These are phyloP conservation scores for Gerosis bhagava DNA, from an alignment of 2,888 invertebrate genomes.

Conservation along the genomic window DNA sequence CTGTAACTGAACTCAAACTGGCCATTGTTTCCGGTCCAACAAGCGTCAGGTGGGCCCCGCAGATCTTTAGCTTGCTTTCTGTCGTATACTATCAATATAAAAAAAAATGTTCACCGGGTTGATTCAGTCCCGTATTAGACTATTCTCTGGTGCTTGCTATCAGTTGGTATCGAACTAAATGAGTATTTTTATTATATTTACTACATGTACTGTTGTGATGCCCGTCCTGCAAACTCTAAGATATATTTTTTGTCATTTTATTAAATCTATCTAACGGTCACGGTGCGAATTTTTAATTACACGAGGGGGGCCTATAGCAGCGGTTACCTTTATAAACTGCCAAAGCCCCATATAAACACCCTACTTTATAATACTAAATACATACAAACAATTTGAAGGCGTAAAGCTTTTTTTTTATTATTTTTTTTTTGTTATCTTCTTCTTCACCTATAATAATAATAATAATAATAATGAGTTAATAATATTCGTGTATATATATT, in stretches of 20 bases:
- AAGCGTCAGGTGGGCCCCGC: too few species aligned
- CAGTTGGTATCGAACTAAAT: too few species aligned
- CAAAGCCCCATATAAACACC: constrained; percentile 57
- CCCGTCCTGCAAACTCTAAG: constrained; percentile 53
- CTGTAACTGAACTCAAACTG: too few species aligned
- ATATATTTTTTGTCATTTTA: constrained; percentile 56
- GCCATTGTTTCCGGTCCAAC: too few species aligned
- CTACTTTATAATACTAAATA: constrained; percentile 71
- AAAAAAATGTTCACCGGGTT: too few species aligned
- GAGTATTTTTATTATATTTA: too few species aligned
- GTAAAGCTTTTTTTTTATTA: constrained; percentile 74
- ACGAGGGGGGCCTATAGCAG: constrained; percentile 54
- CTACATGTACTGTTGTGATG: too few species aligned
- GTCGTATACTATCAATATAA: too few species aligned
- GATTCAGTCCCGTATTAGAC: too few species aligned
- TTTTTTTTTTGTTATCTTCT: constrained; percentile 53
- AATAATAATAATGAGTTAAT: constrained; percentile 73
- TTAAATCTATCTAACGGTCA: constrained; percentile 72
- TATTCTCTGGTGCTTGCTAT: too few species aligned
- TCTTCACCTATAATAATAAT: constrained; percentile 67
- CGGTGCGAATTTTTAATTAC: constrained; percentile 68
- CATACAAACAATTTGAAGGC: constrained; percentile 79
- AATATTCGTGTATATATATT: constrained; percentile 80
- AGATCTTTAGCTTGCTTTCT: too few species aligned
- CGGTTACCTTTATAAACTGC: constrained; percentile 63